Evolutionary conservation across 2,888 invertebrate species (phyloP).

Genomic region (Spialia ferax): DNA sequence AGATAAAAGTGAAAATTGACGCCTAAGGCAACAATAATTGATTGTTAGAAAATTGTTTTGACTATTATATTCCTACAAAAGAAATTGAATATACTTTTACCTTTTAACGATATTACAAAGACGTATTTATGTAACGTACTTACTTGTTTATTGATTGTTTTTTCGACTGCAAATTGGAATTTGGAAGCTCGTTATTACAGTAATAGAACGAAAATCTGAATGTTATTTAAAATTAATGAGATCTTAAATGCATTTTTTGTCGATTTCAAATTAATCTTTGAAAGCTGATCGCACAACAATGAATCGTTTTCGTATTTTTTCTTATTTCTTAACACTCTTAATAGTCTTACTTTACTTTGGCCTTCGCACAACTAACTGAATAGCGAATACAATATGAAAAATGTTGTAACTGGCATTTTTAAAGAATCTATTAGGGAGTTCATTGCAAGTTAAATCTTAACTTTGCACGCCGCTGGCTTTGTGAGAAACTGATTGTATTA

Average conservation of each 20-base stretch:
- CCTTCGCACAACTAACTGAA: slow-evolving; percentile 19
- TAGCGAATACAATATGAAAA: slow-evolving; percentile 36
- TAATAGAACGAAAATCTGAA: not conserved
- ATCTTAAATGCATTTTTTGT: not conserved
- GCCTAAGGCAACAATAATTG: not conserved
- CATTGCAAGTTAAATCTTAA: slow-evolving; percentile 27
- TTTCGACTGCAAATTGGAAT: not conserved
- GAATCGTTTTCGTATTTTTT: slow-evolving; percentile 3
- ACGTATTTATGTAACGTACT: not conserved
- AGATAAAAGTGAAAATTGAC: not conserved
- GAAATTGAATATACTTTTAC: not conserved
- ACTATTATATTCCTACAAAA: not conserved
- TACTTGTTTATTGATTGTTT: not conserved
- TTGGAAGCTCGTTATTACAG: not conserved
- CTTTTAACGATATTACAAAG: not conserved
- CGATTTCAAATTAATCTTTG: slow-evolving; percentile 5
- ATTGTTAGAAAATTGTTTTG: not conserved
- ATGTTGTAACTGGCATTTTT: slow-evolving; percentile 35
- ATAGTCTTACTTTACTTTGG: slow-evolving; percentile 20
- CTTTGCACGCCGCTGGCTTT: slow-evolving; percentile 25
- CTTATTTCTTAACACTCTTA: slow-evolving; percentile 22
- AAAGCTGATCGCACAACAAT: slow-evolving; percentile 1
- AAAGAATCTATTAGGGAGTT: slow-evolving; percentile 28
- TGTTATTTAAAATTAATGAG: slow-evolving; percentile 4
- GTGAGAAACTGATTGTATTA: slow-evolving; percentile 31